Evolutionary conservation across 2,797 vertebrate species (phyloP), one percentile per base, ranked within the genome.

Genomic region (Coregonus suidteri): DNA sequence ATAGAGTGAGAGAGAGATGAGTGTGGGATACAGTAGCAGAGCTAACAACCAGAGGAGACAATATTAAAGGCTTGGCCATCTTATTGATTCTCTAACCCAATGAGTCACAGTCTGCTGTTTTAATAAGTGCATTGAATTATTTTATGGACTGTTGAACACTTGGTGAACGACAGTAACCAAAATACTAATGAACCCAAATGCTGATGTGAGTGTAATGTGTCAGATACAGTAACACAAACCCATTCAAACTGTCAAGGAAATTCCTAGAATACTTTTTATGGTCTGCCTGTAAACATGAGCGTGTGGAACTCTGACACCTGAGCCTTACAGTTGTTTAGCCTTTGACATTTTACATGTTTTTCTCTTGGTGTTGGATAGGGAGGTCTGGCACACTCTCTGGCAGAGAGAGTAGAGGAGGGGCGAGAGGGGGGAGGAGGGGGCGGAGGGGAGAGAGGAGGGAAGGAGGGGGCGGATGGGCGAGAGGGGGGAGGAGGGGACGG

Each of bases 311-410:
- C 11, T n/a, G 51, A 80, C 65, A 70, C 78, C 53, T 31, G 51
- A 79, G 62, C 73, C 52, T 72, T 71, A 54, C 41, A 47, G 41
- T 47, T 11, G 31, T 71, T 54, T 68, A 69, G 52, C 80, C 78
- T 80, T 62, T 82, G 80, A 80, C 78, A 77, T 85, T 83, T 77
- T 35, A 68, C 34, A 31, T 70, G 41, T 80, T 81, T 79, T 76
- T 56, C 72, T 31, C 52, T 18, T 41, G n/a, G 16, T 51, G 25
- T 64, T 47, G 71, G 56, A 62, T 68, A 37, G 16, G 75, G 65
- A 52, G 75, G 65, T 9, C 5, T 14, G 54, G 41, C 9, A 70
- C 5, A 62, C 31, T 56, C 56, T 51, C 41, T 47, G 41, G n/a
- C 9, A 64, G 68, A 53, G 41, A 47, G 41, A 51, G 62, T 25